A percentile compares a stretch with the other conserved stretches of the same genome.
Evolutionary conservation across 2,888 invertebrate species (phyloP).

Genomic region (Eilema caniola): DNA sequence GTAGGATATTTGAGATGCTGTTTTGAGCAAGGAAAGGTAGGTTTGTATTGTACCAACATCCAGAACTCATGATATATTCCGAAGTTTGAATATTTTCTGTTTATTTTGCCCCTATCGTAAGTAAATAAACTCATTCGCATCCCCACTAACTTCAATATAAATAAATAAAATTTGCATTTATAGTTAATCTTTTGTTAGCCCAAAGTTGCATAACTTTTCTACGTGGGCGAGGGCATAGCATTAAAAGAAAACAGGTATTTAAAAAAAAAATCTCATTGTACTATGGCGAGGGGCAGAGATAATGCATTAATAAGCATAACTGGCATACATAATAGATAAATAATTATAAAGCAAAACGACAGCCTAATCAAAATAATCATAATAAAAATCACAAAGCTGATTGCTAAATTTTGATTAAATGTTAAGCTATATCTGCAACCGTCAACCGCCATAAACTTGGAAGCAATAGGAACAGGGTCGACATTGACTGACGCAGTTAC

Average conservation of each 20-base stretch:
- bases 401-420: slow-evolving; percentile 19
- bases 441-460: slow-evolving; percentile 46
- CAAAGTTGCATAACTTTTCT: neutral
- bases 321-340: neutral
- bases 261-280: too few relatives aligned
- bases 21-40: too few relatives aligned
- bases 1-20: too few relatives aligned
- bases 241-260: too few relatives aligned
- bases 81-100: too few relatives aligned
- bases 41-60: too few relatives aligned
- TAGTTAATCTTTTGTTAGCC: neutral
- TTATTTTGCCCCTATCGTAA: too few relatives aligned
- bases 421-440: slow-evolving; percentile 15
- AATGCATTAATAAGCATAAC: neutral
- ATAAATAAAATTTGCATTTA: neutral
- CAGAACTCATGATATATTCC: too few relatives aligned
- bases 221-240: neutral
- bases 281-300: neutral
- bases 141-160: neutral
- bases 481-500: slow-evolving; percentile 56
- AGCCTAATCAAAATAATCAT: neutral
- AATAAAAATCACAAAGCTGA: slow-evolving; percentile 1
- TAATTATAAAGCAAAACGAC: neutral
- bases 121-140: neutral
- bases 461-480: slow-evolving; percentile 61